Base-by-base conservation (phyloP, 2,113 vertebrate genomes). In the Delphinapterus leucas region DNA sequence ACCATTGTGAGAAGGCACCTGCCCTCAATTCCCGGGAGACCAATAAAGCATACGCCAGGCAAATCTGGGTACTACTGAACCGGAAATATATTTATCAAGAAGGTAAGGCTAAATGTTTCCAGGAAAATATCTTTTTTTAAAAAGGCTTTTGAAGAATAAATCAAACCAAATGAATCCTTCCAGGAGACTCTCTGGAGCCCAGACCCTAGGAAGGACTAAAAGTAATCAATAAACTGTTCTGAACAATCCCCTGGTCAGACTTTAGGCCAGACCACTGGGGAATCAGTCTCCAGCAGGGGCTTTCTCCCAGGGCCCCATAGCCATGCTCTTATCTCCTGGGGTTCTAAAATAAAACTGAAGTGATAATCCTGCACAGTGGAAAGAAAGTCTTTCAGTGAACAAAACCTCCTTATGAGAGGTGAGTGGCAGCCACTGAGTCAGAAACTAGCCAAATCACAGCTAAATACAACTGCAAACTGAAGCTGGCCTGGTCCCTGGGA, bases 401-500 rank as follows among this genome's bases (percentile, higher is more conserved):
- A 95, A 92, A 96, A 71, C 31, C 49, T 97, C 96, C 49, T 93
- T 18, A 65, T 47, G 74, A 74, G 49, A 33, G 71, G 58, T 41
- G 47, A 93, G 63, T 91, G 80, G 89, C 55, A 80, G 93, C 53
- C 88, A 90, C 55, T 80, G 95, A 98, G 96, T 71, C 38, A 90
- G 38, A 98, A 96, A 94, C 8, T 8, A 83, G 84, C 82, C 88
- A 33, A 36, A 97, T 98, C 95, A 86, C 93, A 63, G 68, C 70
- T 95, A 82, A 93, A 44, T 70, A 38, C 3, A 1, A 63, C 65
- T 84, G 76, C 58, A 93, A 65, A 96, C 90, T 80, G 17, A 91
- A 97, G 93, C 95, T 93, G 93, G 88, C 94, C 60, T 77, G 47
- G 67, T 41, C 85, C 74, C 85, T 90, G 53, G 81, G 90, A 97